Evolutionary conservation across 2,797 vertebrate species (phyloP), one percentile per base, ranked within the genome.

Genomic region (Manis crassicaudata): DNA sequence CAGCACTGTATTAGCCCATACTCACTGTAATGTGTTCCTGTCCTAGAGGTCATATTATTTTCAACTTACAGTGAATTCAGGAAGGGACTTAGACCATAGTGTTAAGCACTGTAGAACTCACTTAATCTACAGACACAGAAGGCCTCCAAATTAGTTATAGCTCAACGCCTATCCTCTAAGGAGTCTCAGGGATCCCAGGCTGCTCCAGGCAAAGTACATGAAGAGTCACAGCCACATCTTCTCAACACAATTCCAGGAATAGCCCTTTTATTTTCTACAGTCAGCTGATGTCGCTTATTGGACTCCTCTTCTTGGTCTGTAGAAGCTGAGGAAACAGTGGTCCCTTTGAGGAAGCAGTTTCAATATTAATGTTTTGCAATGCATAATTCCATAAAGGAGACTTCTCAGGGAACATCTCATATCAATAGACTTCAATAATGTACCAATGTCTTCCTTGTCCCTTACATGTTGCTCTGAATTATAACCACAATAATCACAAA

Each of bases 291-390:
- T 68, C 12, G 18, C 12, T 85, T 40, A 40, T 1, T 75, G 29
- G 65, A 54, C 14, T 75, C 62, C 23, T 76, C 14, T 23, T 88
- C 25, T 60, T 83, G n/a, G 37, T 65, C 67, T 65, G 46, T 40
- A 82, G 37, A 95, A 70, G 20, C 52, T 94, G 68, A 88, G 46
- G 65, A 73, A 82, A 65, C 58, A 73, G 40, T 75, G 37, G 67
- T 96, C 40, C 40, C 50, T 81, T 90, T 70, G 27, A 94, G 82
- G 54, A 90, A 85, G 29, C 4, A 46, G 29, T 82, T 86, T 72
- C 16, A 76, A 17, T 79, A 67, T 6, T 27, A 40, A 37, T 11
- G 7, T 21, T 60, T 73, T 85, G 12, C 32, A 83, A 23, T 27
- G 54, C 2, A 63, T 40, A 35, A 82, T 56, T 94, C 63, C 35